Conservation (phyloP, 1,140 invertebrate species). For the Bombus impatiens region DNA sequence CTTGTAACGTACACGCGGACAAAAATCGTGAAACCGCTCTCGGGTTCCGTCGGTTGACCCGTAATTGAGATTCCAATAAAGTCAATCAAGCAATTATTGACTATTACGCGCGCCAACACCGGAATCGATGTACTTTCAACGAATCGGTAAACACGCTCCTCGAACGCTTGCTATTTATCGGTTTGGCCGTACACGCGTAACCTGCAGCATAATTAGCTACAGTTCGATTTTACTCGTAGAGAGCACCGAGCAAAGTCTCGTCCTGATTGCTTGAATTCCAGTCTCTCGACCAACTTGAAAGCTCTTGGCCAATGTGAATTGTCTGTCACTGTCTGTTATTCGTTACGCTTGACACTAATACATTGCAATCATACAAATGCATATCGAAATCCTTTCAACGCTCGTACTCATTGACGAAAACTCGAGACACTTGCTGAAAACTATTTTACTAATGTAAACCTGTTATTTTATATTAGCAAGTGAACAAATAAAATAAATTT, state of each 20-base stretch:
- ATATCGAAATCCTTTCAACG: no score
- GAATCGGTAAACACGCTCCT: constrained; percentile 7
- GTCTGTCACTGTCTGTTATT: no score
- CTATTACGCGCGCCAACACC: neutral
- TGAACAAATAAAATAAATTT: no score
- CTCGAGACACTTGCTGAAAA: no score
- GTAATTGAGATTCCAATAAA: constrained; percentile 36
- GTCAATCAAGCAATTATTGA: constrained; percentile 43
- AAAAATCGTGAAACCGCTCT: constrained; percentile 21
- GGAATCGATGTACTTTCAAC: constrained; percentile 6
- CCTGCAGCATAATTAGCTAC: neutral
- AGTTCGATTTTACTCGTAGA: neutral
- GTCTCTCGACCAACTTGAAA: neutral
- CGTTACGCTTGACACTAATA: no score
- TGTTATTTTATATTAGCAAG: no score
- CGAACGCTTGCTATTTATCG: neutral
- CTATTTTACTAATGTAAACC: no score
- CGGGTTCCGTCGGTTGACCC: neutral
- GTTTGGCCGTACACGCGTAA: neutral
- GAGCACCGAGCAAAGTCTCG: neutral
- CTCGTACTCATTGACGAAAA: no score
- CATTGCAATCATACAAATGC: no score
- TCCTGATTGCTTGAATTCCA: neutral
- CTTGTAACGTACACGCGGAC: neutral
- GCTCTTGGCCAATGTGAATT: neutral